Base-by-base conservation (phyloP, 1,140 invertebrate genomes). In the Zaprionus africanus region DNA sequence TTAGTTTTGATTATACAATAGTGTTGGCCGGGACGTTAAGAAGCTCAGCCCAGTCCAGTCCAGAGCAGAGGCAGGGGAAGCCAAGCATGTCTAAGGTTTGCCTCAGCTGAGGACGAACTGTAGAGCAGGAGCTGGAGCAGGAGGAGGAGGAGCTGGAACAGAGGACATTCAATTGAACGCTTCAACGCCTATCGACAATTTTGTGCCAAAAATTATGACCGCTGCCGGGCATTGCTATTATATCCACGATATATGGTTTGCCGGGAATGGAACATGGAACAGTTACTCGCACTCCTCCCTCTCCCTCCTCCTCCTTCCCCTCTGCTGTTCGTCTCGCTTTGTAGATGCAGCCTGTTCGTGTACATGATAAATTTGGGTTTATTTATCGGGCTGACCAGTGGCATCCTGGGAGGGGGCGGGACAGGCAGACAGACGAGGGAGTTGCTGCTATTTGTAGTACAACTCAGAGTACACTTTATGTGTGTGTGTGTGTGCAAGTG, bases 1-100 rank as follows among this genome's bases (percentile, higher is more conserved):
- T 91, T 91, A 91, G 90, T 87, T 92, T 90, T 90, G 86, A 91
- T 82, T 83, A 91, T 91, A 85, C 84, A 88, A 88, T 88, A 87
- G 83, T 79, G 82, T 63, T 70, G 31, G 66, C 38, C 65, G 49
- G 41, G 31, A 62, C 38, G 41, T 49, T 58, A 71, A 58, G 73
- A 41, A 76, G 67, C 26, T 15, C 31, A 24, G 56, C 15, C 19
- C 46, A 19, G 15, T 43, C 34, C 5, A 6, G 41, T 4, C 38
- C 15, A n/a, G 12, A 15, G 11, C 9, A 66, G 46, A 9, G 7
- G 22, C 34, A n/a, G 19, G 31, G 1, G 34, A 2, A n/a, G 22
- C 13, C 4, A 28, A 28, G 22, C 26, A 26, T 56, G 53, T 56
- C 34, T 56, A 56, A 65, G 62, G 51, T 65, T 34, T 64, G 49